These are phyloP conservation scores for Erithacus rubecula DNA, from an alignment of 2,797 vertebrate species.

Conservation along the genomic window DNA sequence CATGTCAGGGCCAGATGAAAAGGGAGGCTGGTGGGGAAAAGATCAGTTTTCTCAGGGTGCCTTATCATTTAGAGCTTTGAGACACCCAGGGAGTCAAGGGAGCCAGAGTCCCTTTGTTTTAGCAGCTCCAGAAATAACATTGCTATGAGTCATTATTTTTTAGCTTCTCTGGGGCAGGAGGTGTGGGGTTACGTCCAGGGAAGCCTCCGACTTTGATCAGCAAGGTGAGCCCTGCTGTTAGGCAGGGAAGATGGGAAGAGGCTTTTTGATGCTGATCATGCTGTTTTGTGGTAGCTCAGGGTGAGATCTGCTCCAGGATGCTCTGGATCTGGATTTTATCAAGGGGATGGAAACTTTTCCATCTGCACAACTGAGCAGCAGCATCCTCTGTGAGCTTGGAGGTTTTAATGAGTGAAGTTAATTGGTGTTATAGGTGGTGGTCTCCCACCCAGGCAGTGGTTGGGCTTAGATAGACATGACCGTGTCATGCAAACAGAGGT, in stretches of 20 bases:
- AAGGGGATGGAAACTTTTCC: not conserved
- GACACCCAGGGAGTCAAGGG: not conserved
- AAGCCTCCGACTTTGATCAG: not conserved
- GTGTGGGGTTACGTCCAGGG: not conserved
- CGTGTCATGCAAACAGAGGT: not conserved
- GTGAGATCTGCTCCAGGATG: not conserved
- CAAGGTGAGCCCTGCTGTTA: not conserved
- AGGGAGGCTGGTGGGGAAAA: not conserved
- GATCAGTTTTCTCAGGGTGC: not conserved
- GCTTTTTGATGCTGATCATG: not conserved
- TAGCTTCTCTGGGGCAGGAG: not conserved
- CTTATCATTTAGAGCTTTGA: not conserved
- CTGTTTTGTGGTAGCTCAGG: not conserved
- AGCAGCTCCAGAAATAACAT: conserved; percentile 28
- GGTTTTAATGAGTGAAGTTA: not conserved
- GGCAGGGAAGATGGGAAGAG: not conserved
- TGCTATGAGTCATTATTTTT: conserved; percentile 27
- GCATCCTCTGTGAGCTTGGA: not conserved
- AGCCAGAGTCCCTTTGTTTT: not conserved
- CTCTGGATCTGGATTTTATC: not conserved
- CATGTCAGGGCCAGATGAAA: fast-evolving
- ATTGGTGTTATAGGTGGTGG: not conserved
- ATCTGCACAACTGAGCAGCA: not conserved
- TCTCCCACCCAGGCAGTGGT: not conserved
- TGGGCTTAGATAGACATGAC: not conserved